A percentile compares a stretch with the other conserved stretches of the same genome.
phyloP scores from a whole-genome alignment of 2,113 vertebrate species.

The Tichodroma muraria region DNA sequence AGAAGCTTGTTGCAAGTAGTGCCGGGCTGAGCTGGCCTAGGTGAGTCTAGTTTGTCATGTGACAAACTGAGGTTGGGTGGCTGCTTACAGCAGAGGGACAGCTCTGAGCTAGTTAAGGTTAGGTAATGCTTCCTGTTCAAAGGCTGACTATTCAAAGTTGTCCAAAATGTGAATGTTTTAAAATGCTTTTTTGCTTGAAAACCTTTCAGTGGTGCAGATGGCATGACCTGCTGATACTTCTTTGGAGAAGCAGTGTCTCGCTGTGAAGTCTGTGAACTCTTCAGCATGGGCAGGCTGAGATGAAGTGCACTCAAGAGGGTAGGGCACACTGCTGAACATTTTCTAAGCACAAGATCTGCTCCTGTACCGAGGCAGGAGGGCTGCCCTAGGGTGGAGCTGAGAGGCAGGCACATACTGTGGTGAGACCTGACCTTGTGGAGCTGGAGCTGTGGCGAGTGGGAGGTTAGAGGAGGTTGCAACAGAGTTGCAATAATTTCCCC shows the following conservation, averaged over 20 bases:
- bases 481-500: not conserved
- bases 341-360: not conserved
- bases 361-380: not conserved
- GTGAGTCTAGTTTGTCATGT: not conserved
- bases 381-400: not conserved
- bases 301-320: not conserved
- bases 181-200: not conserved
- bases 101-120: not conserved
- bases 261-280: not conserved
- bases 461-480: not conserved
- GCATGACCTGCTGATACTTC: not conserved
- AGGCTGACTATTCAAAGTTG: not conserved
- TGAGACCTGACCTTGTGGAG: not conserved
- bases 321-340: not conserved
- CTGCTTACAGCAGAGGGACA: not conserved
- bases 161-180: not conserved
- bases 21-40: not conserved
- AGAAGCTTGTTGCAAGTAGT: not conserved
- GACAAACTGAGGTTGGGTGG: not conserved
- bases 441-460: not conserved
- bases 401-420: fast-evolving
- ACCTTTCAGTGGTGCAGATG: not conserved
- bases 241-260: not conserved
- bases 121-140: not conserved
- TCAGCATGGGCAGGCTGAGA: not conserved